These are phyloP conservation scores for Leptopilina boulardi DNA, from an alignment of 1,140 invertebrate genomes.

Conservation along the genomic window DNA sequence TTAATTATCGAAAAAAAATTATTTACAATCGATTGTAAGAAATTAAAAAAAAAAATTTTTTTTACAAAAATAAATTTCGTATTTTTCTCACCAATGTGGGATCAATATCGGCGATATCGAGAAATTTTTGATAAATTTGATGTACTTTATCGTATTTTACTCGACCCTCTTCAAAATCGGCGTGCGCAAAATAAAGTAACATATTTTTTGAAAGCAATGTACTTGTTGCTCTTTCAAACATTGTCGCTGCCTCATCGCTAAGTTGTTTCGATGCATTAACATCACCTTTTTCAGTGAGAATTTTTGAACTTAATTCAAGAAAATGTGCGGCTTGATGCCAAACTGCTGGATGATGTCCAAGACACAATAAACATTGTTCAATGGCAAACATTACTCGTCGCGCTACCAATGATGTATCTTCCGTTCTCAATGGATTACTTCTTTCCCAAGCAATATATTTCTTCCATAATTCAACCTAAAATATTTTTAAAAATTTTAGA, in stretches of 20 bases:
- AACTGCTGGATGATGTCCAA: constrained; percentile 98
- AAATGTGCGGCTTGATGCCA: constrained; percentile 99
- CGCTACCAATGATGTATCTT: constrained; percentile 95
- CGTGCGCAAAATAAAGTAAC: constrained; percentile 97
- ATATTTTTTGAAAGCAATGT: constrained; percentile 93
- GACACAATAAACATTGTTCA: constrained; percentile 96
- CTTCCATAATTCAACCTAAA: constrained; percentile 98
- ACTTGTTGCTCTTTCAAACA: constrained; percentile 95
- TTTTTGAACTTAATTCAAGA: constrained; percentile 94
- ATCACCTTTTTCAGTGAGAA: constrained; percentile 96
- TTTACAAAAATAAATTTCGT: constrained; percentile 31
- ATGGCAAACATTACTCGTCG: constrained; percentile 98
- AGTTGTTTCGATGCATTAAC: constrained; percentile 93
- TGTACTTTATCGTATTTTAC: constrained; percentile 98
- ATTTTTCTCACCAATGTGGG: constrained; percentile 89
- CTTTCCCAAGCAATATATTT: constrained; percentile 99
- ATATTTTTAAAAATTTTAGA: constrained; percentile 36
- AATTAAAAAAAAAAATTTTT: background rate
- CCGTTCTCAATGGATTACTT: constrained; percentile 95
- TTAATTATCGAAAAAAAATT: too few relatives aligned
- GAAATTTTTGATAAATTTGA: constrained; percentile 94
- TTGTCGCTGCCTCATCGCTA: constrained; percentile 94
- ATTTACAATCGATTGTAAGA: too few relatives aligned
- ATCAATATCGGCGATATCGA: constrained; percentile 93
- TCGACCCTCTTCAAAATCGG: constrained; percentile 98